These are phyloP conservation scores for Gerris lacustris DNA, from an alignment of 2,888 invertebrate genomes.

Conservation along the genomic window DNA sequence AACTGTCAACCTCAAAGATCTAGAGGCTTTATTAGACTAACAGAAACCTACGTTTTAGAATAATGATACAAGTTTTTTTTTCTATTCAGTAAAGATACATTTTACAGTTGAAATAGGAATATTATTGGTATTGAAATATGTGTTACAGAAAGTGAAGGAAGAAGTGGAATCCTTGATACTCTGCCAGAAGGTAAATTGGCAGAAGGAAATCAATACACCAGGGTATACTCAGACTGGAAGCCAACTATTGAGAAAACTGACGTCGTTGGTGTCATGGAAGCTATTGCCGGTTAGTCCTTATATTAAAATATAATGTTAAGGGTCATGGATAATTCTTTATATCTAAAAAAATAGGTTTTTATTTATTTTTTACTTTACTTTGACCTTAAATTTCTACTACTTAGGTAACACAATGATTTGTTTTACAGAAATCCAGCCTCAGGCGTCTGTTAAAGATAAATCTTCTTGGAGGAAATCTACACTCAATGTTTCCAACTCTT, in stretches of 20 bases:
- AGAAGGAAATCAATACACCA: conserved; percentile 42
- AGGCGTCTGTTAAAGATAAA: conserved; percentile 57
- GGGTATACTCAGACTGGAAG: conserved; percentile 65
- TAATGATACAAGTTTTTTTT: no score
- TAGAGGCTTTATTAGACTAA: no score
- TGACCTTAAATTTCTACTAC: no score
- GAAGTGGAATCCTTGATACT: conserved; percentile 54
- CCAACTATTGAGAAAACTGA: conserved; percentile 71
- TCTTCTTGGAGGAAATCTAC: conserved; percentile 64
- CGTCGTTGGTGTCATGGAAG: conserved; percentile 71
- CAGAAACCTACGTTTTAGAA: no score
- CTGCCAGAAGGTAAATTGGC: conserved; percentile 57
- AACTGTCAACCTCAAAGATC: no score
- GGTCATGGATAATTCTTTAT: not conserved
- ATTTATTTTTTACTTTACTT: not conserved
- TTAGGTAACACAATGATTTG: no score
- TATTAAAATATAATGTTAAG: not conserved
- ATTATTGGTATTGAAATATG: no score
- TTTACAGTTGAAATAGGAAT: no score
- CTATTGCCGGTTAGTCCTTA: conserved; percentile 57
- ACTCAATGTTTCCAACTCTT: conserved; percentile 48
- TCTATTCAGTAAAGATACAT: no score
- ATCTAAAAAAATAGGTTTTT: conserved; percentile 4
- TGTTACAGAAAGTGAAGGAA: conserved; percentile 60
- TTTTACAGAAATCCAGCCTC: conserved; percentile 54